A percentile compares a stretch with the other conserved stretches of the same genome.
Conservation (phyloP, 2,797 vertebrate species). For the Lutjanus argentimaculatus region DNA sequence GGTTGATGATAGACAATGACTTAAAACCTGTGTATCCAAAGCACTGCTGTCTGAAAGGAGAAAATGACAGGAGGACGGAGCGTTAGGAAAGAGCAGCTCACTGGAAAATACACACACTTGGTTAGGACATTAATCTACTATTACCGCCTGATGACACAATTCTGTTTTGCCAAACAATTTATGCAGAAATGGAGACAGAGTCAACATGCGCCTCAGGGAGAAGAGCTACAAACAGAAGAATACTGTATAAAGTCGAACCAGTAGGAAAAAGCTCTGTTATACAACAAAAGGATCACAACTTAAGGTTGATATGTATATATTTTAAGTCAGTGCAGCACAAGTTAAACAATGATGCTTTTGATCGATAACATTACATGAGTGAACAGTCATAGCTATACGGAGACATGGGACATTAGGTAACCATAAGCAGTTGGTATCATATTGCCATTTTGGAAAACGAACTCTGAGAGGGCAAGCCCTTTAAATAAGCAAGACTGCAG, state of each 20-base stretch:
- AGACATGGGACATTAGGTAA: slow-evolving; percentile 63
- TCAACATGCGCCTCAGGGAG: slow-evolving; percentile 38
- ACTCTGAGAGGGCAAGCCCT: slow-evolving; percentile 35
- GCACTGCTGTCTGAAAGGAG: slow-evolving; percentile 94
- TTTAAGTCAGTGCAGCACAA: slow-evolving; percentile 24
- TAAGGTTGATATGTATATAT: slow-evolving; percentile 18
- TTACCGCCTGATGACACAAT: slow-evolving; percentile 40
- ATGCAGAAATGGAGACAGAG: slow-evolving; percentile 61
- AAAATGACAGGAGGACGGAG: slow-evolving; percentile 86
- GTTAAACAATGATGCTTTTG: slow-evolving; percentile 21
- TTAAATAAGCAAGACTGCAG: slow-evolving; percentile 59
- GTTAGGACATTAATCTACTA: slow-evolving; percentile 43
- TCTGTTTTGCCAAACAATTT: slow-evolving; percentile 58
- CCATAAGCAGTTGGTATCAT: slow-evolving; percentile 46
- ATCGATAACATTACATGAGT: slow-evolving; percentile 38
- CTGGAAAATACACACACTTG: slow-evolving; percentile 43
- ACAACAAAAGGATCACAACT: slow-evolving; percentile 6
- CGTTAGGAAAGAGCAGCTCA: slow-evolving; percentile 83
- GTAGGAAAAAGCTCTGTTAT: slow-evolving; percentile 5
- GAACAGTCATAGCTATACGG: slow-evolving; percentile 24
- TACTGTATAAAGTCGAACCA: slow-evolving; percentile 23
- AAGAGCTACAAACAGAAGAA: slow-evolving; percentile 47
- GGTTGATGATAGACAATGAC: slow-evolving; percentile 80
- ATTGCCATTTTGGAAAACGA: slow-evolving; percentile 59
- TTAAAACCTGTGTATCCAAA: slow-evolving; percentile 98